Conservation (phyloP, 2,888 invertebrate species). For the Cerceris rybyensis region DNA sequence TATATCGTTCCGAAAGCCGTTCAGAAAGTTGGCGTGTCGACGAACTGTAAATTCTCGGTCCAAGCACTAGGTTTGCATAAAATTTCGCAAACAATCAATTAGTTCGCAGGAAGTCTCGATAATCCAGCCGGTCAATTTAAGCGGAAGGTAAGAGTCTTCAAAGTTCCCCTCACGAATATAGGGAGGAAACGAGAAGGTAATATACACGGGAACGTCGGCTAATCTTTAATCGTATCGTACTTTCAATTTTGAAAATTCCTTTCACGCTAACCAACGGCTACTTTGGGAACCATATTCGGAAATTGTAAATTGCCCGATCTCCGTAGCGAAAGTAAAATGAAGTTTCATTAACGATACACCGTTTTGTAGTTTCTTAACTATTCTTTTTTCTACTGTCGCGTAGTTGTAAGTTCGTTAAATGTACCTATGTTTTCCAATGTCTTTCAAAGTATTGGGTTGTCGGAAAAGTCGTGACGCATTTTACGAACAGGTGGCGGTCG, state of each 20-base stretch:
- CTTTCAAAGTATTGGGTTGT: no score
- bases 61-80: conserved; percentile 65
- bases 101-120: conserved; percentile 72
- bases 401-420: no score
- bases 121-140: conserved; percentile 69
- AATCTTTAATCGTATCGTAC: conserved; percentile 40
- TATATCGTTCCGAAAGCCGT: conserved; percentile 28
- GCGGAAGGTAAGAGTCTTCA: conserved; percentile 61
- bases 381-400: no score
- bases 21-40: conserved; percentile 64
- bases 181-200: conserved; percentile 34
- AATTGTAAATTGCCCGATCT: no score
- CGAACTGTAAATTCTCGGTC: conserved; percentile 63
- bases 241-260: conserved; percentile 48
- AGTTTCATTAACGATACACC: no score
- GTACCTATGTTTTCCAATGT: no score
- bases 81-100: conserved; percentile 79
- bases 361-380: no score
- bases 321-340: no score
- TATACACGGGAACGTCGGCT: conserved; percentile 16
- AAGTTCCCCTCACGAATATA: conserved; percentile 53
- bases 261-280: not conserved
- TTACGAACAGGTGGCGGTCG: no score
- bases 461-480: no score
- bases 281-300: not conserved